These are phyloP conservation scores for Malurus cyaneus DNA, from an alignment of 2,113 vertebrate species.

Conservation along the genomic window DNA sequence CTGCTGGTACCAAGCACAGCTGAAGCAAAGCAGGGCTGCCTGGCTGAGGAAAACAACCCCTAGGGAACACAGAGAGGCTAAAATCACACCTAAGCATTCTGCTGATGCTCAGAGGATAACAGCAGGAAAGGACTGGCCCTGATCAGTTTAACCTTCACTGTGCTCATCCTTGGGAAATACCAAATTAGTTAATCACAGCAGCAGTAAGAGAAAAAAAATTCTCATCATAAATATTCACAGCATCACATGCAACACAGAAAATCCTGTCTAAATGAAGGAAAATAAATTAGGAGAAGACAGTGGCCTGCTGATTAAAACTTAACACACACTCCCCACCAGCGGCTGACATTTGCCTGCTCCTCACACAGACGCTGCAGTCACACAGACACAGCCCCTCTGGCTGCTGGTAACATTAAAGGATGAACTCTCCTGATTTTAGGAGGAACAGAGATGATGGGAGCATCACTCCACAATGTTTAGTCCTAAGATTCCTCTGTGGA, in stretches of 20 bases:
- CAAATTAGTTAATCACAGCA: constrained; percentile 11
- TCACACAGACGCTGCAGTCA: not conserved
- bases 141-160: not conserved
- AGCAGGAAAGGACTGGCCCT: not conserved
- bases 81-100: not conserved
- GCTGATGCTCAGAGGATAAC: not conserved
- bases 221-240: constrained; percentile 42
- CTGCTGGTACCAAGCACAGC: not conserved
- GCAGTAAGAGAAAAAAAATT: not conserved
- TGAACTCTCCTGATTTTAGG: not conserved
- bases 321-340: not conserved
- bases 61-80: not conserved
- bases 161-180: not conserved
- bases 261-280: constrained; percentile 8
- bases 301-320: constrained; percentile 22
- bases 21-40: not conserved
- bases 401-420: not conserved
- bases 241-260: not conserved
- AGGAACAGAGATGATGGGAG: not conserved
- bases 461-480: accelerated
- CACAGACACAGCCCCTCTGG: not conserved
- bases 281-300: not conserved
- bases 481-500: not conserved
- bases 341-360: constrained; percentile 16
- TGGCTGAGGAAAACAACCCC: not conserved